These are phyloP conservation scores for Porites rus DNA, from an alignment of 92 coral and sea anemone species.

Conservation along the genomic window DNA sequence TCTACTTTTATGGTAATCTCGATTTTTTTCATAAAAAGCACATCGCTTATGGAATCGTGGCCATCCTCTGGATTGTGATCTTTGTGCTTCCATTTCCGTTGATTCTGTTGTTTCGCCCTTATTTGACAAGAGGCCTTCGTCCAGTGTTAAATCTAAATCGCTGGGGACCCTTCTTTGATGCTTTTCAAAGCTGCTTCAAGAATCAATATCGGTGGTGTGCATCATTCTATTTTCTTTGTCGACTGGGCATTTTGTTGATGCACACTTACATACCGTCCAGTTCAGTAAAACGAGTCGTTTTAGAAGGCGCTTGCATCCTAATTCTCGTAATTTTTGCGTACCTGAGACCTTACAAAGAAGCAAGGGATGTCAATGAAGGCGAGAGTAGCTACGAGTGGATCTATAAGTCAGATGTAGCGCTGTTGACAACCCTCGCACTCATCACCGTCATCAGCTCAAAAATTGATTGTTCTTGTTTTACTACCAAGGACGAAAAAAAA, in stretches of 20 bases:
- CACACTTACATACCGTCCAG: constrained; percentile 59
- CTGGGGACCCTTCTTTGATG: constrained; percentile 81
- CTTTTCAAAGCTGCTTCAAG: constrained; percentile 92
- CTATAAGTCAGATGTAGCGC: constrained; percentile 79
- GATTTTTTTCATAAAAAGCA: constrained; percentile 80
- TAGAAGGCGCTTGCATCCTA: constrained; percentile 76
- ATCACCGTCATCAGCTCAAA: constrained; percentile 76
- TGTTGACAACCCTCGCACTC: constrained; percentile 77
- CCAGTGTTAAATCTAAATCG: constrained; percentile 81
- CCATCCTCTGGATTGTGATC: constrained; percentile 66
- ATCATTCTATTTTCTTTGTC: constrained; percentile 92
- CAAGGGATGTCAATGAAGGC: constrained; percentile 33
- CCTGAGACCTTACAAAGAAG: constrained; percentile 82
- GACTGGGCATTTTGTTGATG: constrained; percentile 66
- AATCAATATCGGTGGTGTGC: constrained; percentile 96
- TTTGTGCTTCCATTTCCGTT: constrained; percentile 89
- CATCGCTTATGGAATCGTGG: constrained; percentile 73
- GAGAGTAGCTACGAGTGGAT: constrained; percentile 74
- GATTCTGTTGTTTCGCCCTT: constrained; percentile 83
- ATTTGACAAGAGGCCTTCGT: constrained; percentile 76
- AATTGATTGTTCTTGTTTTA: constrained; percentile 38
- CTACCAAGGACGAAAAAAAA: neutral
- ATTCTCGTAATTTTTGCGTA: constrained; percentile 72
- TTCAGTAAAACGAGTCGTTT: constrained; percentile 51
- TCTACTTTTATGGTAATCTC: constrained; percentile 75